phyloP scores from a whole-genome alignment of 1,140 invertebrate genomes.

The Melipona quadrifasciata region DNA sequence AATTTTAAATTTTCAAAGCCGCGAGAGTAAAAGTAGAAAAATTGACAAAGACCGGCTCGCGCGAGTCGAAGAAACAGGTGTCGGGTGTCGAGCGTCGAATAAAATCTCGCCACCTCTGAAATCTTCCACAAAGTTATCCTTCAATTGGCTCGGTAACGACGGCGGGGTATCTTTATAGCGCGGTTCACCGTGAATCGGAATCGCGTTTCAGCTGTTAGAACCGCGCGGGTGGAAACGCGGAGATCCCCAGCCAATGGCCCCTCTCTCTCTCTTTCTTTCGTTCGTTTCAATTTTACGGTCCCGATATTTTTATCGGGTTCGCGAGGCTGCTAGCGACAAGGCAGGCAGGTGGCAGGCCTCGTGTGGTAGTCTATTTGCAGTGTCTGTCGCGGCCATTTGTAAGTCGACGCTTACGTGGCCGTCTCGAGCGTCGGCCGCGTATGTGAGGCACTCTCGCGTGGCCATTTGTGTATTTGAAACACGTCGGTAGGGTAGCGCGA shows the following conservation, averaged over 20 bases:
- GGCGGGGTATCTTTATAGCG: background rate
- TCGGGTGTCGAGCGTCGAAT: too few species aligned
- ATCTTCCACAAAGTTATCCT: background rate
- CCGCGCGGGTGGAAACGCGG: background rate
- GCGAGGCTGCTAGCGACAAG: slow-evolving; percentile 48
- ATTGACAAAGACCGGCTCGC: too few species aligned
- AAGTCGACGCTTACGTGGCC: slow-evolving; percentile 32
- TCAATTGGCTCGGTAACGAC: background rate
- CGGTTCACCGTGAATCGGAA: slow-evolving; percentile 3
- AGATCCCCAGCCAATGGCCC: too few species aligned
- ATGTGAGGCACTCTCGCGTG: slow-evolving; percentile 24
- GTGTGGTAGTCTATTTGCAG: slow-evolving; percentile 77
- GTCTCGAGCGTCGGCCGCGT: background rate
- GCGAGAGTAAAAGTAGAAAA: too few species aligned
- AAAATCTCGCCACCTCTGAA: too few species aligned
- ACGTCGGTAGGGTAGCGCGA: slow-evolving; percentile 73
- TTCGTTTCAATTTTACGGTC: slow-evolving; percentile 47
- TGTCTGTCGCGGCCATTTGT: slow-evolving; percentile 55
- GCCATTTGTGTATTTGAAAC: slow-evolving; percentile 78
- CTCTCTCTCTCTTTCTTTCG: background rate
- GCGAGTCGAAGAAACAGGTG: too few species aligned
- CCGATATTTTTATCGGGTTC: slow-evolving; percentile 60
- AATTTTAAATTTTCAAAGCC: too few species aligned
- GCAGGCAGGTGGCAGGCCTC: slow-evolving; percentile 73
- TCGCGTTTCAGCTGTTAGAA: slow-evolving; percentile 6